Evolutionary conservation across 2,797 vertebrate genomes (phyloP).

Genomic region (Eidolon dupreanum): DNA sequence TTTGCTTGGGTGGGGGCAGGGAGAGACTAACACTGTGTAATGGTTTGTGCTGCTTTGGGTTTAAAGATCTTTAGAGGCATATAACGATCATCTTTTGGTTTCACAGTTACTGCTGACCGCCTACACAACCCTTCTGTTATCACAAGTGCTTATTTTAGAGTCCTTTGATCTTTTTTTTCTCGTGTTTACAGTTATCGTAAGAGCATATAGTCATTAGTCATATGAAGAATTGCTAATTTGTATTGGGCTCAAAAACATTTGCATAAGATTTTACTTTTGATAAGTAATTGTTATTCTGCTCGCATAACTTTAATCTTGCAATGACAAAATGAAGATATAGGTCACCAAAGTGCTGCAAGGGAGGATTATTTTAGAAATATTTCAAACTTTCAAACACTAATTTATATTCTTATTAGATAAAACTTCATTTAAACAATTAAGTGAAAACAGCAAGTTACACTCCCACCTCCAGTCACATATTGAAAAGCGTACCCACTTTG

Average conservation of each 20-base stretch:
- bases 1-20: neutral
- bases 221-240: slow-evolving; percentile 58
- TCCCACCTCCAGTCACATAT: neutral
- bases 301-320: slow-evolving; percentile 11
- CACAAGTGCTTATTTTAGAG: slow-evolving; percentile 38
- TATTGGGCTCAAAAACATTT: slow-evolving; percentile 37
- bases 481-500: neutral
- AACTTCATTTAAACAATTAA: neutral
- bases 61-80: neutral
- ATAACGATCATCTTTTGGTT: neutral
- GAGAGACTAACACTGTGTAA: neutral
- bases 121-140: neutral
- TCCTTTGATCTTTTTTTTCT: slow-evolving; percentile 49
- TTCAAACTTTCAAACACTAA: slow-evolving; percentile 1
- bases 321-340: neutral
- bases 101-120: neutral
- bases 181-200: slow-evolving; percentile 23
- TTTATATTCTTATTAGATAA: neutral
- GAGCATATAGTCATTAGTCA: slow-evolving; percentile 37
- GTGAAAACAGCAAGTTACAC: neutral
- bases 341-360: neutral
- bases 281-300: slow-evolving; percentile 39
- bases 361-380: slow-evolving; percentile 13
- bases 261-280: slow-evolving; percentile 54
- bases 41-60: neutral